Conservation (phyloP, 2,113 vertebrate species). For the Anolis sagrei region DNA sequence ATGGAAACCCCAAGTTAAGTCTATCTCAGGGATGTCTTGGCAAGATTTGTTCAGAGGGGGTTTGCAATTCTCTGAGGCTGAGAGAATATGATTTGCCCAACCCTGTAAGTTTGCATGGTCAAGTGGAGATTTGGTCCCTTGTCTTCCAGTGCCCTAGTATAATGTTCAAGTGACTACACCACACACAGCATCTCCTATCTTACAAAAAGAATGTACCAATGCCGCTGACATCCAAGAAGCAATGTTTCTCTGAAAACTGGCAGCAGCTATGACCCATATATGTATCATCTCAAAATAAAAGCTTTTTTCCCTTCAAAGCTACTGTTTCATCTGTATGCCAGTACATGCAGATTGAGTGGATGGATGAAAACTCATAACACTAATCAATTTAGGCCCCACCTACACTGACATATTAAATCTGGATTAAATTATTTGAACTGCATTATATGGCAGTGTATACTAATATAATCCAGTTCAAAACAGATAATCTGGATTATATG, state of each 20-base stretch:
- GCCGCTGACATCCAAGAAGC: not conserved
- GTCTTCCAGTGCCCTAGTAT: not conserved
- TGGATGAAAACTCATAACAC: not conserved
- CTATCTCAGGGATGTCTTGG: no score
- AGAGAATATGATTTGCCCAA: not conserved
- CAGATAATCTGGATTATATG: no score
- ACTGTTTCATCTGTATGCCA: not conserved
- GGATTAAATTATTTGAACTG: no score
- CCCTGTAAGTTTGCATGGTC: not conserved
- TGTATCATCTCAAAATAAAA: not conserved
- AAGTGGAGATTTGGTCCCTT: no score
- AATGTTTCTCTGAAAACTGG: not conserved
- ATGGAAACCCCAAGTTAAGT: no score
- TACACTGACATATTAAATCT: no score
- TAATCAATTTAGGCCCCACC: not conserved
- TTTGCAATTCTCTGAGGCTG: not conserved
- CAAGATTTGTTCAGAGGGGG: no score
- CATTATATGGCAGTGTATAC: no score
- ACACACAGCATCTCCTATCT: no score
- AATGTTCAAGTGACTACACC: not conserved
- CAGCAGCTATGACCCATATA: not conserved
- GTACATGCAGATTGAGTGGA: not conserved
- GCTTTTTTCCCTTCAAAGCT: not conserved
- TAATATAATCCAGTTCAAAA: no score
- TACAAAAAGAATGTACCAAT: no score